Evolutionary conservation across 2,113 vertebrate species (phyloP).

Genomic region (Andinoacara biseriatus): DNA sequence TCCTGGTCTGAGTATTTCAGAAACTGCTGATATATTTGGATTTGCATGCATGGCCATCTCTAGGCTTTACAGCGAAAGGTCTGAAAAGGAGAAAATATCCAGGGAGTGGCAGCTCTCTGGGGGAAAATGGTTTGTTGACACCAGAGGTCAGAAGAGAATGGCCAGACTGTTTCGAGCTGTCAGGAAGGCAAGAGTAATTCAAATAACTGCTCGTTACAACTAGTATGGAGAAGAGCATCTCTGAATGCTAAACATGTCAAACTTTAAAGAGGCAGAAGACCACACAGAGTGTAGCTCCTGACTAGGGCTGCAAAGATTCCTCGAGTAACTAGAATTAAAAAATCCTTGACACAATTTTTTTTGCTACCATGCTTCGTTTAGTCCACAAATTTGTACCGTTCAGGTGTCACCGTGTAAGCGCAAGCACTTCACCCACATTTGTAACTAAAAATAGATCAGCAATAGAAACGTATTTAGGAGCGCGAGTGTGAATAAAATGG

Average conservation of each 20-base stretch:
- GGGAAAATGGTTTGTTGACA: background rate
- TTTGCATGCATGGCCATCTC: too few species aligned
- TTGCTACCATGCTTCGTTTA: too few species aligned
- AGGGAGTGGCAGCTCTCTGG: background rate
- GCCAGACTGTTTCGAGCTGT: background rate
- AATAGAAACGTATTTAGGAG: too few species aligned
- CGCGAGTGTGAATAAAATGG: too few species aligned
- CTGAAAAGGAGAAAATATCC: background rate
- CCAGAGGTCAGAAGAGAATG: background rate
- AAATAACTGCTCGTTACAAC: background rate
- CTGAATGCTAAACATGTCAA: background rate
- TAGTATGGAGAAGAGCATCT: background rate
- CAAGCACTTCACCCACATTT: too few species aligned
- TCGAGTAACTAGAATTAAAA: too few species aligned
- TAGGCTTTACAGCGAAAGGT: background rate
- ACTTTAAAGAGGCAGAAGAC: background rate
- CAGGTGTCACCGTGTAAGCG: too few species aligned
- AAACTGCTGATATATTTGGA: background rate
- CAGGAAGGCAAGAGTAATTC: background rate
- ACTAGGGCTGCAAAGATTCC: too few species aligned
- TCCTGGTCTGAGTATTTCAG: background rate
- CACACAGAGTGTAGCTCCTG: background rate
- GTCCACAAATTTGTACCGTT: too few species aligned
- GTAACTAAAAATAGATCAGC: too few species aligned
- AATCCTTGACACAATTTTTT: too few species aligned